Base-by-base conservation (phyloP, 53 echinoderm and acorn worm genomes). In the Patiria pectinifera region DNA sequence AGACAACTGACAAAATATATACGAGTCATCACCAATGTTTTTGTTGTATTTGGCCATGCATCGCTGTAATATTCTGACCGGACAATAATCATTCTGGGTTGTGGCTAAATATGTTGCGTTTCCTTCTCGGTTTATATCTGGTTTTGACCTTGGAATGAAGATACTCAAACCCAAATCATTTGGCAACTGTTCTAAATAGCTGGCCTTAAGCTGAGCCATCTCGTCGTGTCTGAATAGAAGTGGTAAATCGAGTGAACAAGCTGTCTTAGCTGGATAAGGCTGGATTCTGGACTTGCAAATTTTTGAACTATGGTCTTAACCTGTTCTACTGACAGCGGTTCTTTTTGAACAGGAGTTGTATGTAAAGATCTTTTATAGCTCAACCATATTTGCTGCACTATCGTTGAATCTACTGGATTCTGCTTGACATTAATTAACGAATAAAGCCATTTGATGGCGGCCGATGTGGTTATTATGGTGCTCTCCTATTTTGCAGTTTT, bases 61-160 rank as follows among this genome's bases (percentile, higher is more conserved):
- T 74, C 11, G 22, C 53, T 24, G 47, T 19, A 86, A 22, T 18
- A 86, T 13, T 2, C n/a, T 15, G 7, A 72, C 23, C 24, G 75
- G 86, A 15, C 69, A 75, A 5, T 86, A 86, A 9, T 12, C 7
- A 86, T 58, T 24, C 9, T 23, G n/a, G 16, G 86, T 48, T 2
- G 3, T 43, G 47, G 48, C 3, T 35, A 86, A 3, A 24, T 12
- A 23, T 3, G 49, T 59, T 47, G 11, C 19, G 24, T 4, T 24
- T 11, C 87, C 87, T 9, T 74, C 76, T 75, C 87, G 47, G 48
- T 74, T 74, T 22, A 86, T 24, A 6, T 86, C 87, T 14, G 76
- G 74, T 74, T 86, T 86, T 23, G 87, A 86, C 75, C 24, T 86
- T 47, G 87, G 87, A 5, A 86, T 75, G 48, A 75, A 86, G 53